A percentile compares a stretch with the other conserved stretches of the same genome.
Evolutionary conservation across 2,113 vertebrate genomes (phyloP).

Genomic region (Peromyscus maniculatus): DNA sequence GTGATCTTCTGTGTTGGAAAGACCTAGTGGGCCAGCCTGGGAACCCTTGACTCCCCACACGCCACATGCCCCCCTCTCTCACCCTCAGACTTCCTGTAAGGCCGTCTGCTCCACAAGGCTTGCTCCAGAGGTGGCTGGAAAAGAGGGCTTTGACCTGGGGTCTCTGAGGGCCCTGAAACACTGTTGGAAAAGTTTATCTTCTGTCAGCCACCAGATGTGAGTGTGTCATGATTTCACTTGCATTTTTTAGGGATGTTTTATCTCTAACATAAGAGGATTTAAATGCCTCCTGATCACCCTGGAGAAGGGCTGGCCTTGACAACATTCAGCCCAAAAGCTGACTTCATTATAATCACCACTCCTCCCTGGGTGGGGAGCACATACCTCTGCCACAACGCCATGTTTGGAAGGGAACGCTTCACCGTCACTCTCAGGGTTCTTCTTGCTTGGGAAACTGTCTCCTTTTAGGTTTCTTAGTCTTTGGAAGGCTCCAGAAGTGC

Average conservation of each 20-base stretch:
- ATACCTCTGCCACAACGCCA: not conserved
- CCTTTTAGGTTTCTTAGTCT: too few species aligned
- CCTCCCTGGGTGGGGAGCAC: not conserved
- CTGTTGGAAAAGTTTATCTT: not conserved
- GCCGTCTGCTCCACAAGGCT: not conserved
- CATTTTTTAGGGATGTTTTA: not conserved
- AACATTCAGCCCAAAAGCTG: not conserved
- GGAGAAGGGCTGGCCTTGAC: not conserved
- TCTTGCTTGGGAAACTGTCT: not conserved
- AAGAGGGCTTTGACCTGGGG: not conserved
- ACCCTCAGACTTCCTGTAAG: not conserved
- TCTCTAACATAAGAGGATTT: not conserved
- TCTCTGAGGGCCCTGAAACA: not conserved
- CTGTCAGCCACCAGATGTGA: not conserved
- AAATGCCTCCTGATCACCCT: not conserved
- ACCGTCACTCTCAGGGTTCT: not conserved
- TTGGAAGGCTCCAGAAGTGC: not conserved
- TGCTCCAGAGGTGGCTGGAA: too few species aligned
- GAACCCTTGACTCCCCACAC: not conserved
- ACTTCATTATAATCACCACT: not conserved
- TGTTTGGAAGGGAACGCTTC: not conserved
- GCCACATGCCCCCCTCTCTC: not conserved
- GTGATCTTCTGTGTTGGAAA: not conserved
- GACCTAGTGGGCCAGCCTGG: not conserved
- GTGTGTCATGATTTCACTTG: not conserved